Base-by-base conservation (phyloP, 2,888 invertebrate genomes). In the Coleophora flavipennella region DNA sequence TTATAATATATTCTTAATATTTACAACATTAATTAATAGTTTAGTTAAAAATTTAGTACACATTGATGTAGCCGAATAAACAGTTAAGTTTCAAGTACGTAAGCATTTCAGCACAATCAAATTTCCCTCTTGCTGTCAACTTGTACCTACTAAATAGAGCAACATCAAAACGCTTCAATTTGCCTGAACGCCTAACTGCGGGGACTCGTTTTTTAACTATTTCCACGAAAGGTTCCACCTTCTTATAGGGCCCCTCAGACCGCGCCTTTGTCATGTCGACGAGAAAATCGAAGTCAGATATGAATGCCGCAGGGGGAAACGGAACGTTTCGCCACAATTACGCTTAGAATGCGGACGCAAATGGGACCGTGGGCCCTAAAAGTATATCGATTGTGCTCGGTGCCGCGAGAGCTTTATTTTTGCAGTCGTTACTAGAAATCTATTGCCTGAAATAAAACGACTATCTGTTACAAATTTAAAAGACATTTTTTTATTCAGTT, bases 191-290 rank as follows among this genome's bases (percentile, higher is more conserved):
- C 52, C 49, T 40, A 43, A 42, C 50, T 50, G 47, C 45, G 48
- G 59, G 44, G 53, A 53, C 56, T 20, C 60, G 67, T 72, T 76
- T 79, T 79, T 78, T 72, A 72, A 77, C 75, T 73, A 76, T 77
- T 76, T 75, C 72, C 73, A 71, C 71, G 70, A 67, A 64, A 55
- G 51, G 53, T 62, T 62, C 66, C 20, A 20, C 20, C 69, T 77
- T 79, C 79, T 78, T 80, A 81, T 81, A 74, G 78, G 74, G 53
- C 75, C 75, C 75, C 64, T 72, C 61, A 76, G 76, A 71, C 80
- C 80, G 78, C 80, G 80, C 81, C 79, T 81, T 83, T 81, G 73
- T 79, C 77, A 72, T 81, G 80, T 81, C 62, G 63, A 56, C 63
- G 63, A 64, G 70, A 74, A 79, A 79, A 80, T 78, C 77, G 77